Evolutionary conservation across 1,140 invertebrate species (phyloP), one percentile per base, ranked within the genome.

Genomic region (Saccostrea glomerata): DNA sequence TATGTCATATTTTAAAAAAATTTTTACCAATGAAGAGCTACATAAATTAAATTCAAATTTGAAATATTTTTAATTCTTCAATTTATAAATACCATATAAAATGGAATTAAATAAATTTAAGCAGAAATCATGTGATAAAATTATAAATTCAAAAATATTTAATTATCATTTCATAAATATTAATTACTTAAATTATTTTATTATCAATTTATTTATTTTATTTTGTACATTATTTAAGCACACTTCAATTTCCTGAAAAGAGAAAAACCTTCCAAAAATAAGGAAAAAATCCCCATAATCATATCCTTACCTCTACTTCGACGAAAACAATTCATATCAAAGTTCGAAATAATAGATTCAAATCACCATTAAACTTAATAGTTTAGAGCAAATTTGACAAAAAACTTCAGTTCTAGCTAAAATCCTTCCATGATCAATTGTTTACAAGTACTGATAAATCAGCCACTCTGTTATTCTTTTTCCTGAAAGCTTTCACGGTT

Each of bases 281-380:
- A 82, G 12, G 11, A 82, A 47, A 36, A 20, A 77, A 77, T 20
- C 2, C 54, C 40, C n/a, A 0, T 17, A 11, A 20, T 55, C 2
- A 58, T 30, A 25, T 30, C 13, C 84, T 85, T 85, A 85, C 84
- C 84, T 85, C 84, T 23, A 36, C 84, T 85, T 30, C 84, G 55
- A 85, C 84, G 84, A 63, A 85, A 85, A 85, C 84, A 85, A 30
- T 25, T 23, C 84, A 85, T 85, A n/a, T 63, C 30, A 85, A 85
- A 63, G 1, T 40, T 20, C 4, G 23, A 60, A 56, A 84, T 25
- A 54, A 13, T 23, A 30, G 25, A 36, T 25, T 30, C 23, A 77
- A 36, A 30, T 4, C 9, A 23, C 70, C 70, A 0, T 11, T 40
- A 77, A 77, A 40, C 30, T 77, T 30, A 25, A 36, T 36, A 36